A percentile compares a stretch with the other conserved stretches of the same genome.
phyloP scores from a whole-genome alignment of 2,797 vertebrate species.

The Coccyzus lansbergi region DNA sequence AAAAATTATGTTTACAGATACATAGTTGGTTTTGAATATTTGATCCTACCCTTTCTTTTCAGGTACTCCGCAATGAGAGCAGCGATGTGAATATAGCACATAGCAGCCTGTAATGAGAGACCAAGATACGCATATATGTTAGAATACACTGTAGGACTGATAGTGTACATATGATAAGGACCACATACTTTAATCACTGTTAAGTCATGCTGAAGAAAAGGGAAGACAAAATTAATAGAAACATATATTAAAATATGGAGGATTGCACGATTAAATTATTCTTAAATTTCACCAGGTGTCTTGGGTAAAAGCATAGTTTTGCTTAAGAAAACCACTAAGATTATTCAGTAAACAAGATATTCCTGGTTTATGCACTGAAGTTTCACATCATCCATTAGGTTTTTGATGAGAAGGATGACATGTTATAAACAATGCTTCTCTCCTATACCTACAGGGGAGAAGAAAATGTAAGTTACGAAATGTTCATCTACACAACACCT shows the following conservation, averaged over 20 bases:
- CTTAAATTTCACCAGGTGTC: background rate
- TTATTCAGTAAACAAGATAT: background rate
- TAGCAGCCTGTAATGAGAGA: conserved; percentile 86
- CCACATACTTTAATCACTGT: background rate
- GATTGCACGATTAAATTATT: background rate
- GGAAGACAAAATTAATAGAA: background rate
- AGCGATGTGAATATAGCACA: conserved; percentile 99
- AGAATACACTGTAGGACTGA: background rate
- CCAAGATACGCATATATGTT: background rate
- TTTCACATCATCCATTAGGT: background rate
- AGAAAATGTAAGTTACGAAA: background rate
- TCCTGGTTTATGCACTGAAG: background rate
- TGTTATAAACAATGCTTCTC: background rate
- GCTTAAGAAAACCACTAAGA: background rate
- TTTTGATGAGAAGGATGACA: background rate
- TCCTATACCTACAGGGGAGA: rapidly evolving
- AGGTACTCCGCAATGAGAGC: conserved; percentile 97
- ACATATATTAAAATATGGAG: background rate
- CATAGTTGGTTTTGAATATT: background rate
- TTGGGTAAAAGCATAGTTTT: background rate
- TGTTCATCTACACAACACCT: background rate
- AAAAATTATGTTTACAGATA: background rate
- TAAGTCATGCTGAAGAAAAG: background rate
- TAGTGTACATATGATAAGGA: background rate
- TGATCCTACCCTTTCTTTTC: conserved; percentile 92